Conservation (phyloP, 64 coral and sea anemone species). For the Orbicella faveolata region DNA sequence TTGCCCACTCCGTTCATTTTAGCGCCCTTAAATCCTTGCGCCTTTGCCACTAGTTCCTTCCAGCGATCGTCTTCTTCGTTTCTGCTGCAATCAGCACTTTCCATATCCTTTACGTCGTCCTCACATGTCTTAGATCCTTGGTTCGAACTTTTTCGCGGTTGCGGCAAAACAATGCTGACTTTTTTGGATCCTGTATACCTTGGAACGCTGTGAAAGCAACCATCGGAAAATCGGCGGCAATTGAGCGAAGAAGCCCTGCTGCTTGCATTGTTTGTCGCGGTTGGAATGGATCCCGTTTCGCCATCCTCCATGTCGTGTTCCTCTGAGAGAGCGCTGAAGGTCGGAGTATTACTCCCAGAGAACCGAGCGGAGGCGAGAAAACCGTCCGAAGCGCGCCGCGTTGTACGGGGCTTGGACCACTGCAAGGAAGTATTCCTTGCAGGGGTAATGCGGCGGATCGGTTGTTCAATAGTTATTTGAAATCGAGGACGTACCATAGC, state of each 20-base stretch:
- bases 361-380: not conserved
- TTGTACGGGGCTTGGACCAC: not conserved
- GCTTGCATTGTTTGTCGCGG: not conserved
- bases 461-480: slow-evolving; percentile 23
- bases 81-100: slow-evolving; percentile 26
- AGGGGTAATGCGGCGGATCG: slow-evolving; percentile 14
- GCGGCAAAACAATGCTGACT: slow-evolving; percentile 27
- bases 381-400: slow-evolving; percentile 14
- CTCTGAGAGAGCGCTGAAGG: slow-evolving; percentile 18
- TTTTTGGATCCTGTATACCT: not conserved
- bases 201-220: slow-evolving; percentile 31
- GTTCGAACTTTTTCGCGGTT: not conserved
- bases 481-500: not conserved
- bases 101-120: not conserved
- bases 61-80: slow-evolving; percentile 30
- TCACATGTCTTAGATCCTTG: not conserved
- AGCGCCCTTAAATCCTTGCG: slow-evolving; percentile 16
- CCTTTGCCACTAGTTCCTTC: slow-evolving; percentile 40
- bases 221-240: slow-evolving; percentile 49
- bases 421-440: not conserved
- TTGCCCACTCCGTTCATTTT: not conserved
- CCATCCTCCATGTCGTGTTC: not conserved
- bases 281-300: not conserved
- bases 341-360: not conserved
- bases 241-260: slow-evolving; percentile 17